Base-by-base conservation (phyloP, 1,140 invertebrate genomes). In the Drosophila subobscura region DNA sequence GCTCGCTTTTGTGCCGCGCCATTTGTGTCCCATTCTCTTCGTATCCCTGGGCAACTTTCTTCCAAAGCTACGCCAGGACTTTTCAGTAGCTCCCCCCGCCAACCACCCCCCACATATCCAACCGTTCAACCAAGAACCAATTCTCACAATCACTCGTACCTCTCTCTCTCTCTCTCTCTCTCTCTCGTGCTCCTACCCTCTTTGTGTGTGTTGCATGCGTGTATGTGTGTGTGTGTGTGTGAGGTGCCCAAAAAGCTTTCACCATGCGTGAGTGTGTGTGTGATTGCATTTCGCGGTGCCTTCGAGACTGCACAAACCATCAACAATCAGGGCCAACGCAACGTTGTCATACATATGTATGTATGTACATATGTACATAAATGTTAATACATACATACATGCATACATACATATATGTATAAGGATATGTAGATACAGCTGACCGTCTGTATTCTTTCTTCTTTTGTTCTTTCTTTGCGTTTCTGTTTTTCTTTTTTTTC, bases 261-360 rank as follows among this genome's bases (percentile, higher is more conserved):
- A 57, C 6, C 45, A 33, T 52, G 12, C 45, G 14, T 22, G 6
- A 42, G 46, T 41, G 23, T 51, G 12, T 27, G 37, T 16, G 37
- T 51, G 29, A 52, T 51, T 51, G 46, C 49, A 59, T 64, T 54
- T 54, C n/a, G n/a, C 37, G 23, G 6, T 57, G 25, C 55, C 55
- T 27, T 37, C 33, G 8, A 12, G 33, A 37, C 65, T 52, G 61
- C 41, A 33, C 65, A n/a, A 72, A 77, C 67, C 77, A 80, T 73
- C 81, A 86, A 86, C 80, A 85, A 86, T 85, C 81, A 65, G 70
- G 70, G 55, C 44, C 77, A 80, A 42, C 77, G 54, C 45, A 85
- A 73, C 81, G 77, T 86, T 86, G 81, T 73, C 73, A 80, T 74
- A n/a, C n/a, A 85, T 80, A 77, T 80, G 57, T 58, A 45, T 49